Evolutionary conservation across 1,140 invertebrate species (phyloP), one percentile per base, ranked within the genome.

Genomic region (Aradophagus sp.): DNA sequence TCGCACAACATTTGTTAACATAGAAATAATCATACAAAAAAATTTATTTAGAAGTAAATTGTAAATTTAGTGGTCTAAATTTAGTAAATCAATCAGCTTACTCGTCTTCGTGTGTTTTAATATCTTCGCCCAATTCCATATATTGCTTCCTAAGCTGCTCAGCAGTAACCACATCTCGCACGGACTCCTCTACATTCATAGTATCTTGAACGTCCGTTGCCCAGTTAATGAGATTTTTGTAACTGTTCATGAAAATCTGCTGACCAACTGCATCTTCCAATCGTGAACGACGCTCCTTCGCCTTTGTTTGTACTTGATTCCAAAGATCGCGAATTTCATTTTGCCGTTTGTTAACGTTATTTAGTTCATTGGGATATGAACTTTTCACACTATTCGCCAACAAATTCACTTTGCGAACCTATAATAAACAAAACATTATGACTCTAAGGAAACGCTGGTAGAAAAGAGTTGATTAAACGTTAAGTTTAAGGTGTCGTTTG

Each of bases 241-340:
- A 91, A 70, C 89, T 92, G 76, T 94, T 95, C 74, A 93, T 93
- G 81, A 99, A 99, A 69, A 98, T 95, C 82, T 98, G 95, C 75
- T 95, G 92, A 0, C 97, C 97, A 6, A 98, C 95, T 8, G 96
- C 95, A 79, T 95, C 94, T 82, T 98, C 95, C 6, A 99, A 88
- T 45, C 94, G 83, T 0, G 90, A 89, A 58, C 94, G 87, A 13
- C 95, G 86, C 39, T 96, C 92, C 7, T 89, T 88, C 1, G 96
- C 95, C 77, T 96, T 95, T 2, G 89, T 90, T 81, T 93, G 89
- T 20, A 98, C 92, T 78, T 94, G 89, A 53, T 92, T 90, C 96
- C 97, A 99, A 69, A 97, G 87, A 53, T 91, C 89, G 67, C 93
- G 89, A 15, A 99, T 91, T 82, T 98, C 94, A 66, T 91, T 89